Base-by-base conservation (phyloP, 2,113 vertebrate genomes). In the Willisornis vidua region DNA sequence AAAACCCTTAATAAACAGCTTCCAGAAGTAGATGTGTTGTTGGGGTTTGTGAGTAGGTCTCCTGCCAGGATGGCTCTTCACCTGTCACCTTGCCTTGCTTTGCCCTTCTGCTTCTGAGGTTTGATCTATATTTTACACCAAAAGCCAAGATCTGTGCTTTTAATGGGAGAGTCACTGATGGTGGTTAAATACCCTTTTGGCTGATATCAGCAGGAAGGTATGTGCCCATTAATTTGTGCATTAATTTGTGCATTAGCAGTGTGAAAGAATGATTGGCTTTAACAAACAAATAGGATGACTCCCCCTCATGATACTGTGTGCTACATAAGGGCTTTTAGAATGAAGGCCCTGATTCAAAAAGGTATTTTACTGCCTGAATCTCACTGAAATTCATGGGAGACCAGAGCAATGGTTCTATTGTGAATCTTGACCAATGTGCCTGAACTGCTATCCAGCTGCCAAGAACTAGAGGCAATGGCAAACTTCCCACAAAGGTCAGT, bases 251-350 rank as follows among this genome's bases (percentile, higher is more conserved):
- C 33, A n/a, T 59, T 67, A 73, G 10, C 11, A 43, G 14, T 51
- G 33, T 79, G 71, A 91, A 87, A 73, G 46, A 75, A 80, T 29
- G 10, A 70, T 39, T 72, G 3, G 3, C 67, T 77, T 82, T 55
- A 20, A 67, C 16, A 89, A 81, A 75, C 16, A 76, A 65, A 63
- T 4, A 31, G 62, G 61, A 78, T 6, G 33, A 66, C 35, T n/a
- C 31, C 45, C 5, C 5, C 66, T 89, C 62, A 85, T n/a, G 58
- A 70, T 5, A 68, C 15, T 17, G 33, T 73, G 19, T 33, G 23
- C 37, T 83, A 79, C 87, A 82, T 31, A 80, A 87, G 12, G 46
- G 51, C 76, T 91, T 84, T 86, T 85, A 33, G 41, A 95, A 95
- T 62, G 46, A 88, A 85, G 31, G 3, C 10, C 24, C 8, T 66